phyloP scores from a whole-genome alignment of 2,113 vertebrate genomes.

The Laticauda laticaudata region DNA sequence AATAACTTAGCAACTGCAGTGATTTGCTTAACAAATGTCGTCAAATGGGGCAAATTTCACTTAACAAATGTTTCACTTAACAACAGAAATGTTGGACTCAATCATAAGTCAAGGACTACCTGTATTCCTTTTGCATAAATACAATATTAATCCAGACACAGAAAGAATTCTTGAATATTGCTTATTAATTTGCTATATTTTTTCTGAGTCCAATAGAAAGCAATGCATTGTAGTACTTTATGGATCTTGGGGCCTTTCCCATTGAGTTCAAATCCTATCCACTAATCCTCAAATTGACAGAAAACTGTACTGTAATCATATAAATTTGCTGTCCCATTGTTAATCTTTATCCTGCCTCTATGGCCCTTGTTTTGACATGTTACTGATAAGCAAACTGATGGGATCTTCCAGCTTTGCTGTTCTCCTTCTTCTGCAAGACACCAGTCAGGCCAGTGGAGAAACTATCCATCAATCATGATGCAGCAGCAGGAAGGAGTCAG shows the following conservation, averaged over 20 bases:
- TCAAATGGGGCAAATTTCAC: too few species aligned
- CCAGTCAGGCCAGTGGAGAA: not conserved
- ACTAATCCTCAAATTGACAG: not conserved
- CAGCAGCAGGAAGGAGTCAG: not conserved
- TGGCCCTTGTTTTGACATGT: not conserved
- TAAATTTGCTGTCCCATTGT: not conserved
- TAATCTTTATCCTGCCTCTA: not conserved
- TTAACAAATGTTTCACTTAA: too few species aligned
- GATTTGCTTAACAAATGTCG: too few species aligned
- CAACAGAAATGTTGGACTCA: too few species aligned
- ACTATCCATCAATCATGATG: not conserved
- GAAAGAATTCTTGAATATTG: not conserved
- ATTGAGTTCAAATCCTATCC: not conserved
- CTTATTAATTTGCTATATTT: not conserved
- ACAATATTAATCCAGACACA: not conserved
- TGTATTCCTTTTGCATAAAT: not conserved
- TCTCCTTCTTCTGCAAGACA: not conserved
- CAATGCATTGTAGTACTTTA: not conserved
- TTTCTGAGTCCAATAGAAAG: not conserved
- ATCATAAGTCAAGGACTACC: too few species aligned
- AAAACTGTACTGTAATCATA: not conserved
- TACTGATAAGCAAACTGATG: not conserved
- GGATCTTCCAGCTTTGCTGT: not conserved
- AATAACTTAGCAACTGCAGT: too few species aligned
- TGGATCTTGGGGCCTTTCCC: not conserved